phyloP scores from a whole-genome alignment of 2,888 invertebrate species.

The Acholoe squamosa region DNA sequence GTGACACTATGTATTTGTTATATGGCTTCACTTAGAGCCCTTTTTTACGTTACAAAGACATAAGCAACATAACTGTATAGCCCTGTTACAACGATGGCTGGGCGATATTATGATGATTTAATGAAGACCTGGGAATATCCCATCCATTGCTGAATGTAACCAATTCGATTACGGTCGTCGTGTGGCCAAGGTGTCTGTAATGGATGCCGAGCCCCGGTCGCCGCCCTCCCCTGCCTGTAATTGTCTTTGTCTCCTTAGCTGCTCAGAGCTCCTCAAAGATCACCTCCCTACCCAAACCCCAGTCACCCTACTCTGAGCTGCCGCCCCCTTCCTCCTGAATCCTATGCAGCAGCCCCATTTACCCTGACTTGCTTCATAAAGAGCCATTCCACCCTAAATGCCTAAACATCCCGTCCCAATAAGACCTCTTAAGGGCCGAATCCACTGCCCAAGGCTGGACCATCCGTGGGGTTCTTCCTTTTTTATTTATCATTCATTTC shows the following conservation, averaged over 20 bases:
- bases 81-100: neutral
- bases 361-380: too few species aligned
- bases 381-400: too few species aligned
- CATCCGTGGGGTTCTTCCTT: too few species aligned
- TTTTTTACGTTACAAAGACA: neutral
- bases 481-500: too few species aligned
- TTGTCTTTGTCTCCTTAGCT: conserved; percentile 38
- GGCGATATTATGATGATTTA: conserved; percentile 42
- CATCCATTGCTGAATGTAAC: conserved; percentile 13
- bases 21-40: too few species aligned
- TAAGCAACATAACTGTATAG: neutral
- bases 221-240: conserved; percentile 4
- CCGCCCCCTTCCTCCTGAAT: neutral
- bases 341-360: too few species aligned
- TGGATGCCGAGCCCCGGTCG: neutral
- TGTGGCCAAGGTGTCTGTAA: neutral
- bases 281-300: too few species aligned
- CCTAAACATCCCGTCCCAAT: too few species aligned
- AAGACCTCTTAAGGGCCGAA: too few species aligned
- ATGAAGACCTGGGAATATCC: conserved; percentile 38
- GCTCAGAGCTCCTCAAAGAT: neutral
- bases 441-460: too few species aligned
- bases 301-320: too few species aligned
- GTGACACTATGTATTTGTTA: too few species aligned
- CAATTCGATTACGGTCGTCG: conserved; percentile 14